A percentile compares a stretch with the other conserved stretches of the same genome.
Evolutionary conservation across 2,113 vertebrate genomes (phyloP).

Genomic region (Prochilodus magdalenae): DNA sequence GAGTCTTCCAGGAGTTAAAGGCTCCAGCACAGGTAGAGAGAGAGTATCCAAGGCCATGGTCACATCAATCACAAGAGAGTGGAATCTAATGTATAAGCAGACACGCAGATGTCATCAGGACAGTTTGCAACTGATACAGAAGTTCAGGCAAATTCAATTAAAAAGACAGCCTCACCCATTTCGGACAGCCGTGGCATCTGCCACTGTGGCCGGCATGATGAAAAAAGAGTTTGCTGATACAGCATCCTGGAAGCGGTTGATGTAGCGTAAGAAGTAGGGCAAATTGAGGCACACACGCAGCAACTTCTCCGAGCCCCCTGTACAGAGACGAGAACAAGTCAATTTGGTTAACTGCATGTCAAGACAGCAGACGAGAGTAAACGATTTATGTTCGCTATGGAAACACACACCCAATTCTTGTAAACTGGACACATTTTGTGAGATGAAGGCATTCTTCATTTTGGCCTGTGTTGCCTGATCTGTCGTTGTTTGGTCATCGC

Average conservation of each 20-base stretch:
- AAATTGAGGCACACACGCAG: conserved; percentile 96
- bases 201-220: conserved; percentile 98
- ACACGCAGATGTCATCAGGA: not conserved
- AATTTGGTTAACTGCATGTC: not conserved
- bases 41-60: conserved; percentile 98
- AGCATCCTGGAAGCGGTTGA: conserved; percentile 99
- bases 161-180: conserved; percentile 82
- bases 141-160: not conserved
- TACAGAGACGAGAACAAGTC: not conserved
- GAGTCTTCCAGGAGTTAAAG: conserved; percentile 90
- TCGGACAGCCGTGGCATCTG: conserved; percentile 96
- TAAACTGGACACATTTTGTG: conserved; percentile 97
- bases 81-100: conserved; percentile 80
- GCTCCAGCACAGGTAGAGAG: conserved; percentile 94
- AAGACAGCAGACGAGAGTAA: not conserved
- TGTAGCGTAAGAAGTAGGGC: conserved; percentile 97
- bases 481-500: conserved; percentile 84
- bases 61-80: conserved; percentile 96
- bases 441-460: conserved; percentile 96
- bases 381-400: not conserved
- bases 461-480: conserved; percentile 90
- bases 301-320: conserved; percentile 97
- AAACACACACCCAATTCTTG: conserved; percentile 91
- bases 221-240: conserved; percentile 98
- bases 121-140: not conserved